Percentiles rank a stretch among this genome's conserved stretches.
These are phyloP conservation scores for Arion vulgaris DNA, from an alignment of 1,140 invertebrate species.

Conservation along the genomic window DNA sequence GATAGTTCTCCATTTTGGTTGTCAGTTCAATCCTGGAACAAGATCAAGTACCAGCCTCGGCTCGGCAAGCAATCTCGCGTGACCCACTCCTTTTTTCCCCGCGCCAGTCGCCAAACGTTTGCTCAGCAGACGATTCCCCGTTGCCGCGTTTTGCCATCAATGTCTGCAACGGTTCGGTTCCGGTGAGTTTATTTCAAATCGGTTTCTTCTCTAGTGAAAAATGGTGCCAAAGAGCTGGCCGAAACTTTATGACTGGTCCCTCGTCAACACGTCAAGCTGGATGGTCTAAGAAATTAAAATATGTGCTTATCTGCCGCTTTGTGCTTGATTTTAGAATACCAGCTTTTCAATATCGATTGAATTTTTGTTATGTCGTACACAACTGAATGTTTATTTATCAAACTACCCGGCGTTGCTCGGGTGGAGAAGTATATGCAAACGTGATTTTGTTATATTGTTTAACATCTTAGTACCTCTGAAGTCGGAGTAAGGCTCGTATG, in stretches of 20 bases:
- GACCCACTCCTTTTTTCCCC: constrained; percentile 2
- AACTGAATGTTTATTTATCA: no score
- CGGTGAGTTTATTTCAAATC: background rate
- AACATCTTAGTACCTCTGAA: no score
- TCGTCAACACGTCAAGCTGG: background rate
- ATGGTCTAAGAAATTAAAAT: background rate
- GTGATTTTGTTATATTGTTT: no score
- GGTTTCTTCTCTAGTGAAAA: no score
- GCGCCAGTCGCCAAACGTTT: background rate
- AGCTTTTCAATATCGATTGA: no score
- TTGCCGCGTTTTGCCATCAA: background rate
- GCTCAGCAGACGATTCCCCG: background rate
- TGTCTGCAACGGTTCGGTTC: background rate
- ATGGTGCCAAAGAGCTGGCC: no score
- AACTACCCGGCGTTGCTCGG: no score
- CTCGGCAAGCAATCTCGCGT: constrained; percentile 4
- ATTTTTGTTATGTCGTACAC: no score
- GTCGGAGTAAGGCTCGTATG: no score
- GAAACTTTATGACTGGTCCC: background rate
- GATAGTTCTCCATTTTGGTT: constrained; percentile 12
- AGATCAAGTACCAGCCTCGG: constrained; percentile 3
- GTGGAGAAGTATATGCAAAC: no score
- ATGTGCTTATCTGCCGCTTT: no score
- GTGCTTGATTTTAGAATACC: no score
- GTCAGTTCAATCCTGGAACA: constrained; percentile 11